Evolutionary conservation across 2,113 vertebrate species (phyloP), one percentile per base, ranked within the genome.

Genomic region (Hippocampus zosterae): DNA sequence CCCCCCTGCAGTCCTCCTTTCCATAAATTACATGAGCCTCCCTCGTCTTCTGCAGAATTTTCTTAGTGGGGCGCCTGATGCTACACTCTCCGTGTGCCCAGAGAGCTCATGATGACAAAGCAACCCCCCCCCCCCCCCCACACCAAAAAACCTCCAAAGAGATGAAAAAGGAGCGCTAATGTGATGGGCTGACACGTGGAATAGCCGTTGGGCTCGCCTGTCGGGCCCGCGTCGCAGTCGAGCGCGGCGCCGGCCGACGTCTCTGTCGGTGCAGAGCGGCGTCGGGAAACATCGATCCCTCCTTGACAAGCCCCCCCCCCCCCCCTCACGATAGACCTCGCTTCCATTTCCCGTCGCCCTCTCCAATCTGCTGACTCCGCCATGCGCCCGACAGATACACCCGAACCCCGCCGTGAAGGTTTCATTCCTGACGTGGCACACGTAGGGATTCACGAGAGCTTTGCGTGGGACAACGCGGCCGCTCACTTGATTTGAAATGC

Each of bases 351-450:
- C 70, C 61, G 12, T 69, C 67, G 68, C 72, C 77, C 62, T 13
- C 65, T 61, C 67, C 52, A 50, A 81, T 81, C 44, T 78, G 84
- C 86, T 82, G 82, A 88, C 78, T 65, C 29, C 25, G 76, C 69
- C 12, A 23, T 23, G 62, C 11, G 48, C 61, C 69, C 5, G 69
- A 78, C 82, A 71, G 67, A 78, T 78, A 71, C 76, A 65, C 78
- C 72, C 72, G 57, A 52, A 23, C 67, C 25, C 25, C n/a, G 7
- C 25, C 25, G 56, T 6, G 10, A 56, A 56, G 8, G 8, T 56
- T 25, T 9, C n/a, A 3, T 4, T 33, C 29, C 29, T 33, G 29
- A 33, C 29, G 29, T 0, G 29, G 29, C 29, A 33, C 29, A 5
- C 29, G 29, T 33, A 0, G 29, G 4, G 29, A 33, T 33, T 25